These are phyloP conservation scores for Acromyrmex heyeri DNA, from an alignment of 1,140 invertebrate species.

Conservation along the genomic window DNA sequence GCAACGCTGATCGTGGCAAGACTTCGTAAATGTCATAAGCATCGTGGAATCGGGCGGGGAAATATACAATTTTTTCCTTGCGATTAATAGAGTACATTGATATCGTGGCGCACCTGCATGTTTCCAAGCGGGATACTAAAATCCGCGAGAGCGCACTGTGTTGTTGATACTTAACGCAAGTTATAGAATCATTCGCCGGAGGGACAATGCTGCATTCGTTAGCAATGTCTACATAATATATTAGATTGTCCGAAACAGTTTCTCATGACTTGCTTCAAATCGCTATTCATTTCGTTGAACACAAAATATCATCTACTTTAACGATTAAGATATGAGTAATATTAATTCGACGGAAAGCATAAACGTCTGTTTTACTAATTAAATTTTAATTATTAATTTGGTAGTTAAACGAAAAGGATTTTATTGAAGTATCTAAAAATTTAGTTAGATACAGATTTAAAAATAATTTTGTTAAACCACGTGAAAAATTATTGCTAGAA, in stretches of 20 bases:
- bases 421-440: too few species aligned
- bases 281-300: neutral
- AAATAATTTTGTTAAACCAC: too few species aligned
- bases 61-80: constrained; percentile 13
- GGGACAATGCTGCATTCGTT: constrained; percentile 14
- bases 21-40: constrained; percentile 50
- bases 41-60: constrained; percentile 29
- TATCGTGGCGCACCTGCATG: constrained; percentile 10
- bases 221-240: neutral
- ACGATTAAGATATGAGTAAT: neutral
- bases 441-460: too few species aligned
- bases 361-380: neutral
- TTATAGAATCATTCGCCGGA: neutral
- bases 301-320: constrained; percentile 7
- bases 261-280: constrained; percentile 34
- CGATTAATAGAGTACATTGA: constrained; percentile 40
- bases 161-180: constrained; percentile 9
- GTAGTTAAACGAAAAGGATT: too few species aligned
- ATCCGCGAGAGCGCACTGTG: neutral
- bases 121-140: constrained; percentile 23
- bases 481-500: too few species aligned
- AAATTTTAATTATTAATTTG: constrained; percentile 11
- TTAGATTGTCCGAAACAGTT: constrained; percentile 9
- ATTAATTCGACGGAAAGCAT: neutral
- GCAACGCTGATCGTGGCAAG: constrained; percentile 25